Percentiles rank a stretch among this genome's conserved stretches.
These are phyloP conservation scores for Tylochromis polylepis DNA, from an alignment of 2,113 vertebrate species.

Conservation along the genomic window DNA sequence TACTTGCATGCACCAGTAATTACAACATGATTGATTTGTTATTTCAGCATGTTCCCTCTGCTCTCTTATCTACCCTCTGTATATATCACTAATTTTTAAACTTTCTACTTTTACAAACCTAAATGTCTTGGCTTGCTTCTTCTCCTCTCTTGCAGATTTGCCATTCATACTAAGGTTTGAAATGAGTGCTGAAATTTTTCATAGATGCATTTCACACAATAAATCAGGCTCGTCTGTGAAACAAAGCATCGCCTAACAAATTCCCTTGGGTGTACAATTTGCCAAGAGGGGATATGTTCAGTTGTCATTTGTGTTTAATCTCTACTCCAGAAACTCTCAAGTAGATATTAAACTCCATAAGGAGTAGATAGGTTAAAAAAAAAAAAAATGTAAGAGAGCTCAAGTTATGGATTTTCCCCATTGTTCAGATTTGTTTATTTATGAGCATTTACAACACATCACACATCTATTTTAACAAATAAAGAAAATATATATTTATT, in stretches of 20 bases:
- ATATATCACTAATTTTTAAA: slow-evolving; percentile 27
- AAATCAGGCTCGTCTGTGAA: background rate
- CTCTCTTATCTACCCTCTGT: slow-evolving; percentile 1
- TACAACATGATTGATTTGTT: slow-evolving; percentile 53
- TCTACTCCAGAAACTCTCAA: background rate
- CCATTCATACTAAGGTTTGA: background rate
- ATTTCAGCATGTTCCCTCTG: slow-evolving; percentile 17
- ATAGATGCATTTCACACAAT: background rate
- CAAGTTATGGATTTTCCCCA: background rate
- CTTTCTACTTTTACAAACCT: background rate
- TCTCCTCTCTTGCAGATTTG: background rate
- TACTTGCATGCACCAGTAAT: slow-evolving; percentile 39
- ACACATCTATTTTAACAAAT: background rate
- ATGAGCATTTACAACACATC: background rate
- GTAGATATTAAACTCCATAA: background rate
- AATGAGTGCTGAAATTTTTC: background rate
- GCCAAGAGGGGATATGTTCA: background rate
- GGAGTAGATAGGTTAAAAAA: background rate
- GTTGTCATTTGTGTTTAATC: slow-evolving; percentile 16
- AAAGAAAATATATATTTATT: background rate
- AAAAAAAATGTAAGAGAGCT: background rate
- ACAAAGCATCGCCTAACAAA: background rate
- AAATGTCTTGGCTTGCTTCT: background rate
- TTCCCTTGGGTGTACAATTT: background rate
- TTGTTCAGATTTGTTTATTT: background rate